Percentiles rank a stretch among this genome's conserved stretches.
Evolutionary conservation across 2,888 invertebrate genomes (phyloP).

Genomic region (Pimpla rufipes): DNA sequence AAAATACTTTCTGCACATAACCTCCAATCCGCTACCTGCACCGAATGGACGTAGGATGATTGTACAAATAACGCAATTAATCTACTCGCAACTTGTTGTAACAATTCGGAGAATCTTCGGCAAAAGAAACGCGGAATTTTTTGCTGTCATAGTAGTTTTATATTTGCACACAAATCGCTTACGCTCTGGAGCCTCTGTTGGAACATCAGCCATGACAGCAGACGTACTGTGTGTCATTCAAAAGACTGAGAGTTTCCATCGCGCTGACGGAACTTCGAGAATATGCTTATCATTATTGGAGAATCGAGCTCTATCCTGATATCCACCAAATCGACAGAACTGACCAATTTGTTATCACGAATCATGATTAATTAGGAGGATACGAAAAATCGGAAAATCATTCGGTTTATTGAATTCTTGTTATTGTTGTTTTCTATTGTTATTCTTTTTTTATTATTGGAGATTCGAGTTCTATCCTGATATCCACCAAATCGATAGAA

Average conservation of each 20-base stretch:
- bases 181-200: conserved; percentile 86
- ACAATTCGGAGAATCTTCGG: neutral
- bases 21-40: conserved; percentile 42
- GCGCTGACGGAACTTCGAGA: neutral
- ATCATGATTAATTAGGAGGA: too few species aligned
- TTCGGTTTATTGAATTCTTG: too few species aligned
- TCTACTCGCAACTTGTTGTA: neutral
- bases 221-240: conserved; percentile 39
- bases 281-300: neutral
- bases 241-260: neutral
- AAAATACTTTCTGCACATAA: conserved; percentile 49
- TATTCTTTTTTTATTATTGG: too few species aligned
- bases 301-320: too few species aligned
- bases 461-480: too few species aligned
- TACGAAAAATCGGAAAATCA: too few species aligned
- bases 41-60: neutral
- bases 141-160: conserved; percentile 33
- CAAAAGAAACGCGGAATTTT: neutral
- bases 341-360: too few species aligned
- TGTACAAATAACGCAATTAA: conserved; percentile 10
- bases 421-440: too few species aligned
- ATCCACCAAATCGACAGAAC: too few species aligned
- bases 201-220: conserved; percentile 82
- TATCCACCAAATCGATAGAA: too few species aligned
- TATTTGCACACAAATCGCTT: conserved; percentile 72